These are phyloP conservation scores for Ianthella basta DNA, from an alignment of 37 sponge, comb jelly and placozoan genomes.

Conservation along the genomic window DNA sequence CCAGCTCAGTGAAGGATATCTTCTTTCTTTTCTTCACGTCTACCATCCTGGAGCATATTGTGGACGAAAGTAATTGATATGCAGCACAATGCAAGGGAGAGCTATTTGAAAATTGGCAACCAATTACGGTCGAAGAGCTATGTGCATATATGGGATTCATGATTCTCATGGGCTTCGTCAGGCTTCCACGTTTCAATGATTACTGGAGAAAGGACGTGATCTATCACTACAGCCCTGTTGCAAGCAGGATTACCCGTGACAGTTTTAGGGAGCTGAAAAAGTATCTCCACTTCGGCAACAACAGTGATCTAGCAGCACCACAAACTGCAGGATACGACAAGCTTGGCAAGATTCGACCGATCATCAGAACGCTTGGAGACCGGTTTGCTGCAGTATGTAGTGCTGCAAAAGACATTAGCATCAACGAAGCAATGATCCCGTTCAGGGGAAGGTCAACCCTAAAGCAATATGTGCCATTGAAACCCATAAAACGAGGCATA, in stretches of 20 bases:
- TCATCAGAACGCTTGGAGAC: neutral
- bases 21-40: neutral
- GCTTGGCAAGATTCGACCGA: constrained; percentile 34
- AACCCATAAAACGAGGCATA: constrained; percentile 58
- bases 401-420: neutral
- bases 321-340: constrained; percentile 34
- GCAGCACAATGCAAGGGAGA: constrained; percentile 31
- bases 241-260: constrained; percentile 33
- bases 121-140: constrained; percentile 31
- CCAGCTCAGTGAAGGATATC: too few relatives aligned
- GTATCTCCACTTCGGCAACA: constrained; percentile 45
- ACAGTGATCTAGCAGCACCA: constrained; percentile 20
- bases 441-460: constrained; percentile 46
- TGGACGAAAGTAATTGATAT: constrained; percentile 27
- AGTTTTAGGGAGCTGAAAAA: constrained; percentile 34
- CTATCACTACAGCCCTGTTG: constrained; percentile 46
- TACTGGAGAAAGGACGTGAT: constrained; percentile 42
- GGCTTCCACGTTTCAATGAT: constrained; percentile 19
- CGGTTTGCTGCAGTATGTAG: neutral
- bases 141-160: constrained; percentile 41
- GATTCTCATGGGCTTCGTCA: constrained; percentile 40
- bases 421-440: constrained; percentile 53
- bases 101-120: constrained; percentile 5
- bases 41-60: constrained; percentile 9
- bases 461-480: constrained; percentile 54